phyloP scores from a whole-genome alignment of 2,113 vertebrate genomes.

The Chlamydotis undulata region DNA sequence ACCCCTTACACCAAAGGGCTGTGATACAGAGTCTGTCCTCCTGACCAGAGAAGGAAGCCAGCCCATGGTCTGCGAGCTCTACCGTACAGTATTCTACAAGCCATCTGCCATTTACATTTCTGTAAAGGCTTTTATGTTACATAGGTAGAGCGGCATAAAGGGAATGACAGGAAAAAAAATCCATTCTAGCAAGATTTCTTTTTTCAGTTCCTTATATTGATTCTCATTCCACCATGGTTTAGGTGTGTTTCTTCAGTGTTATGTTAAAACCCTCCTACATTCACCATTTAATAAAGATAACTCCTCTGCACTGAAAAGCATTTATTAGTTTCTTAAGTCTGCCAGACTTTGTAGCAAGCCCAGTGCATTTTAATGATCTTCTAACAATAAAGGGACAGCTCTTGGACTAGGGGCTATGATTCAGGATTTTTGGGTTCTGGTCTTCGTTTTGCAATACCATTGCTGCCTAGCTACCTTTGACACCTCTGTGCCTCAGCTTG shows the following conservation, averaged over 20 bases:
- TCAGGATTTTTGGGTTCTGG: slow-evolving; percentile 35
- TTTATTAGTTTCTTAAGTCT: not conserved
- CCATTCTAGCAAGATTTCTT: not conserved
- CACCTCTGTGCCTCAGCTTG: slow-evolving; percentile 55
- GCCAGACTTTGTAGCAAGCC: not conserved
- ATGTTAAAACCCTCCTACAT: not conserved
- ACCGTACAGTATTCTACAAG: not conserved
- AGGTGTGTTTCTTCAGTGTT: slow-evolving; percentile 1
- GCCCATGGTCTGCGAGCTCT: not conserved
- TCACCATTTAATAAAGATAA: not conserved
- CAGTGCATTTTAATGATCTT: not conserved
- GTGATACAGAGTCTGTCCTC: not conserved
- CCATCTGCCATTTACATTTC: not conserved
- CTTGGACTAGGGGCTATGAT: not conserved
- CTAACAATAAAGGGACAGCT: not conserved
- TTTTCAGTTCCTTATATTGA: not conserved
- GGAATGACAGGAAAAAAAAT: not conserved
- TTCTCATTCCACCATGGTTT: not conserved
- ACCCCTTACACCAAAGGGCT: not conserved
- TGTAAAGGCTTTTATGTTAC: not conserved
- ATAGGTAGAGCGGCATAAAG: not conserved
- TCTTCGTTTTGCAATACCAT: not conserved
- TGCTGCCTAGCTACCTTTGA: not conserved
- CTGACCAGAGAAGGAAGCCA: not conserved
- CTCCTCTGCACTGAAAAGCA: not conserved